These are phyloP conservation scores for Microplitis demolitor DNA, from an alignment of 1,140 invertebrate genomes.

Conservation along the genomic window DNA sequence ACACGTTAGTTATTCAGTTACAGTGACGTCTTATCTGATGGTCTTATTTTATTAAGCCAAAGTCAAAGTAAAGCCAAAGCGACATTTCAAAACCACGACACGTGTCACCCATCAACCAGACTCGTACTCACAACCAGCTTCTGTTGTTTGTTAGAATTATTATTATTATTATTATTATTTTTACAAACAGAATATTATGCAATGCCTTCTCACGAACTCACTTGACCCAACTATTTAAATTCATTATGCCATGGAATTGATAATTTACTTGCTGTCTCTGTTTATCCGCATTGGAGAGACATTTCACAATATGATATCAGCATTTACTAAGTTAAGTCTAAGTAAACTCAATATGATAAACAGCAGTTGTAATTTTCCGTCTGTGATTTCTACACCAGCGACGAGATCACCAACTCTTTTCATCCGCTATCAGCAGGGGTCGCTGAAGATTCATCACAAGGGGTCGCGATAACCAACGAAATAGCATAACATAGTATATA, in stretches of 20 bases:
- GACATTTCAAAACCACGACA: constrained; percentile 43
- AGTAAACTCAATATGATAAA: too few relatives aligned
- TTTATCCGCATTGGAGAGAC: too few relatives aligned
- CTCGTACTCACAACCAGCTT: constrained; percentile 1
- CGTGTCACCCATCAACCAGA: constrained; percentile 34
- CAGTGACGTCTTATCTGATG: constrained; percentile 38
- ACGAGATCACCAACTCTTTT: not conserved
- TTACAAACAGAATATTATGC: too few relatives aligned
- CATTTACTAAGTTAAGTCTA: too few relatives aligned
- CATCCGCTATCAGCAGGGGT: not conserved
- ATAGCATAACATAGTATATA: not conserved
- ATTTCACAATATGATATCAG: too few relatives aligned
- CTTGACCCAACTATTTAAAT: too few relatives aligned
- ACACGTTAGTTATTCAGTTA: too few relatives aligned
- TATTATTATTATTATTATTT: not conserved
- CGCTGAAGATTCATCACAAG: not conserved
- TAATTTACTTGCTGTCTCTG: too few relatives aligned
- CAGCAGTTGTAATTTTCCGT: constrained; percentile 4
- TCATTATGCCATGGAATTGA: too few relatives aligned
- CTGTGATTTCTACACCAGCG: not conserved
- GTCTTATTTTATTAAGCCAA: constrained; percentile 43
- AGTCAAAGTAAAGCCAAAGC: not conserved
- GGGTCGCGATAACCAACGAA: not conserved
- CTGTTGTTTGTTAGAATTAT: not conserved
- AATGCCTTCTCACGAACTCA: too few relatives aligned